Evolutionary conservation across 2,888 invertebrate genomes (phyloP), one percentile per base, ranked within the genome.

Genomic region (Drosophila pegasa): DNA sequence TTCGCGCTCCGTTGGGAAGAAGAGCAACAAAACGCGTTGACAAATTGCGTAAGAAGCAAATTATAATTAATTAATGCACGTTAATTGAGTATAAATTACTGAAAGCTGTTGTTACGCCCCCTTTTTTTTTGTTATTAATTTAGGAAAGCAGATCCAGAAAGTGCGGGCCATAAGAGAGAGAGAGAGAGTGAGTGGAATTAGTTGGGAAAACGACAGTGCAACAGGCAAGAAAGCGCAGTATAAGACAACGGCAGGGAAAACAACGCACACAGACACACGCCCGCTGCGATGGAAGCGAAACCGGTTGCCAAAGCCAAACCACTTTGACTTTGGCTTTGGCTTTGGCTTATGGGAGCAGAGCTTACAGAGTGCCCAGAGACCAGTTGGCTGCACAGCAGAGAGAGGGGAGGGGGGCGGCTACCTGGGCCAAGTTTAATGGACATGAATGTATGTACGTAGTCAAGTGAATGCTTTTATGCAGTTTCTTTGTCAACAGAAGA

Each of bases 371-470:
- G 45, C 41, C 45, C 64, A 31, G 54, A 8, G 54, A 60, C 77
- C 73, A 71, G 77, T 71, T 71, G 29, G 25, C 45, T 31, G 10
- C 41, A 58, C 41, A 38, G 52, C 1, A 31, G 16, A 52, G 56
- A 51, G 56, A 40, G 43, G 55, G 55, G 22, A 40, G 52, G n/a
- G n/a, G 5, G 52, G 43, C 22, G 52, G 64, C 40, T 51, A 63
- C 47, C 77, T 77, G 56, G 71, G 71, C 80, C 84, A 87, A 83
- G 80, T 83, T 83, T 68, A 77, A 74, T 87, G 76, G 72, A 48
- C 25, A 9, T 9, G 2, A 6, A 35, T 25, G 25, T 43, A 9
- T 43, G 43, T 54, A 47, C 64, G 35, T 12, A 50, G 55, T 57
- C 52, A 52, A 59, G 41, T 29, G 41, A 27, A 2, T 25, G 59